A percentile compares a stretch with the other conserved stretches of the same genome.
phyloP scores from a whole-genome alignment of 2,888 invertebrate species.

The Acleris cristana region DNA sequence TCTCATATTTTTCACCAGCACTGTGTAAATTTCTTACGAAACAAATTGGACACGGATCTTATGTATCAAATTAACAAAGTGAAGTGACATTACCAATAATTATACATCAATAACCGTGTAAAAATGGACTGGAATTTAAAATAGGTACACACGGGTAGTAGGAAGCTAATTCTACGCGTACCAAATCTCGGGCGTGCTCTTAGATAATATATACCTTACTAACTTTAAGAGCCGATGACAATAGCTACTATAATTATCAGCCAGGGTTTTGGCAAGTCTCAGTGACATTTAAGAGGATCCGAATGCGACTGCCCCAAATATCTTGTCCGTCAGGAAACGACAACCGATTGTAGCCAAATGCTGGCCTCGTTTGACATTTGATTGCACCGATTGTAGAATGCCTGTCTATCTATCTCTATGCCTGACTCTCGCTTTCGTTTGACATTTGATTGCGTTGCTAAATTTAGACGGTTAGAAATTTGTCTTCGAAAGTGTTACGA shows the following conservation, averaged over 20 bases:
- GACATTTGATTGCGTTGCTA: conserved; percentile 10
- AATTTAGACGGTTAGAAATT: not conserved
- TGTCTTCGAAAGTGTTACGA: not conserved
- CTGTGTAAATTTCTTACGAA: no score
- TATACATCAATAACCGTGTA: no score
- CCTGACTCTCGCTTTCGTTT: not conserved
- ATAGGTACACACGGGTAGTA: no score
- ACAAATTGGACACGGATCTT: no score
- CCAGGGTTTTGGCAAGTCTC: conserved; percentile 20
- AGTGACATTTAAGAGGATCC: conserved; percentile 19
- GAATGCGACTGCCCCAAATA: conserved; percentile 4
- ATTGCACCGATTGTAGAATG: not conserved
- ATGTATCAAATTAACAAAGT: no score
- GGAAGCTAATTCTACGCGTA: no score
- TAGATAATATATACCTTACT: no score
- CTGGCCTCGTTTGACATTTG: conserved; percentile 2
- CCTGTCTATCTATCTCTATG: not conserved
- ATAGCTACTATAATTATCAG: conserved; percentile 8
- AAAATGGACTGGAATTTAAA: no score
- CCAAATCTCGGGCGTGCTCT: no score
- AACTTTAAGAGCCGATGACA: not conserved
- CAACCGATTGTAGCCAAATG: not conserved
- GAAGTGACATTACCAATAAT: no score
- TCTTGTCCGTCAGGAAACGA: conserved; percentile 10
- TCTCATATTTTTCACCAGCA: no score